Evolutionary conservation across 2,888 invertebrate species (phyloP), one percentile per base, ranked within the genome.

Genomic region (Agrochola litura): DNA sequence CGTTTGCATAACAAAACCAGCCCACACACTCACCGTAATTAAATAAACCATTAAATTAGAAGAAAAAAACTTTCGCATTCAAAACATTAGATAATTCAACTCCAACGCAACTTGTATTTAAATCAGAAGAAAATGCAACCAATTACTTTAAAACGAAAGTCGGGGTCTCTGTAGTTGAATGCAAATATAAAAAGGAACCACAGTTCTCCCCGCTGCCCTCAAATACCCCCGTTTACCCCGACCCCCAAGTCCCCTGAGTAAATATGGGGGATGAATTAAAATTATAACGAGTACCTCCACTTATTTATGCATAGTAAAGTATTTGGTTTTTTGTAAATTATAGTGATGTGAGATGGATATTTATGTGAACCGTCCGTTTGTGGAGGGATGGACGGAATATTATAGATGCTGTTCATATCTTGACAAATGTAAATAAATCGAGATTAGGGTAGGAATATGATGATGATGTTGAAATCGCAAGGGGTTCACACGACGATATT

Each of bases 111-210:
- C 82, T 60, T 78, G 80, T 81, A 84, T 84, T 86, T 85, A 83
- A 79, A 78, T 73, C 70, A 80, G 81, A 90, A 92, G 90, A 92
- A 91, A 94, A 93, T 91, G 93, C 92, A 92, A 92, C 93, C 95
- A 95, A 95, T 95, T 95, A 95, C 95, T 95, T 94, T 93, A 95
- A 95, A 95, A 94, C 91, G 91, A 92, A 92, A 92, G 90, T 83
- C 78, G 89, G 89, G 54, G 84, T 86, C 86, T 85, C 90, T 90
- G 89, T 90, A 95, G 93, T 90, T 89, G 94, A 94, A 93, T 91
- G 94, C 92, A 94, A 94, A 95, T 90, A 93, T 87, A 89, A 92
- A 90, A 84, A 83, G 81, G 76, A 80, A 30, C 65, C 63, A 56
- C 61, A 56, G 10, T 22, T 14, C 58, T 56, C 73, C 73, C 73